Evolutionary conservation across 2,888 invertebrate species (phyloP), one percentile per base, ranked within the genome.

Genomic region (Zaprionus lineosus): DNA sequence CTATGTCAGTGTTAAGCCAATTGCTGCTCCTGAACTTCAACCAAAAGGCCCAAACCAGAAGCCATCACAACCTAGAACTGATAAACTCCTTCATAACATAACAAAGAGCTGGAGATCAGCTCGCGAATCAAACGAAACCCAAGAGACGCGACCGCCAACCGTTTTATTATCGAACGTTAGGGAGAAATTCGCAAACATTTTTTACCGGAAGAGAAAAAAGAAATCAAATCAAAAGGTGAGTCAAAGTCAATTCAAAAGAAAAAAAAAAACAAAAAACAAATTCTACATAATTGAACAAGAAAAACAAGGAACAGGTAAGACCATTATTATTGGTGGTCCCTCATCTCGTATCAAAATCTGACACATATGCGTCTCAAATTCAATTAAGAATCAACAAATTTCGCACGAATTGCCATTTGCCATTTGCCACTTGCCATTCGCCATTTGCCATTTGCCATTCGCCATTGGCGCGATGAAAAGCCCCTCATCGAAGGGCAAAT

Each of bases 21-120:
- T 66, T 89, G 64, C 75, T 87, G 65, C 71, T 53, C 1, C 37
- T 88, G 62, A 88, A 87, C 68, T 88, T 87, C 74, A 87, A 89
- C 79, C 86, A 88, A 62, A 88, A 86, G 74, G 74, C 83, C 48
- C 82, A 87, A 70, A 62, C 84, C 48, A 75, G 89, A 73, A 86
- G 84, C 58, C 76, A 83, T 43, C 83, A 82, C 66, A 89, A 89
- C 72, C 62, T 86, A 82, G 85, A 87, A 71, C 77, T 88, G 70
- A 86, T 87, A 78, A 88, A 88, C 83, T 89, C 89, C 47, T 89
- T 89, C 74, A 89, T 89, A 89, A 89, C 89, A 86, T 89, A 89
- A 89, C 89, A 86, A 70, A 82, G 65, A 77, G 72, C 69, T 50
- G 19, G 33, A 37, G 39, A 40, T 21, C 31, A 44, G 55, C 40